Evolutionary conservation across 2,113 vertebrate genomes (phyloP).

Genomic region (Triplophysa dalaica): DNA sequence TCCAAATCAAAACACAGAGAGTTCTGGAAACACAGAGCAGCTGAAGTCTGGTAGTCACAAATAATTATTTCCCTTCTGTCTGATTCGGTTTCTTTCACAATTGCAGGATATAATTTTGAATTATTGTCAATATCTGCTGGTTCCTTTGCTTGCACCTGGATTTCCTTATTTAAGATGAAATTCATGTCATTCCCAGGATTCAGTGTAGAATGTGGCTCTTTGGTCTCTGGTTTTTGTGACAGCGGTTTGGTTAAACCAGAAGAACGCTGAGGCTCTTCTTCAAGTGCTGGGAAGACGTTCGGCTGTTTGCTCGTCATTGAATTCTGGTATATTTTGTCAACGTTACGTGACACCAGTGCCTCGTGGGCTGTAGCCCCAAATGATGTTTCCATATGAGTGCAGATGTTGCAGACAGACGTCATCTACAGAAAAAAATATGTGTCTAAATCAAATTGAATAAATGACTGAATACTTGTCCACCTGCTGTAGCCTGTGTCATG

Average conservation of each 20-base stretch:
- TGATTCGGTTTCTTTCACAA: slow-evolving; percentile 71
- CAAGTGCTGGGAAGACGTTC: background rate
- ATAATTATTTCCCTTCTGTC: slow-evolving; percentile 74
- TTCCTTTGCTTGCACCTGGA: background rate
- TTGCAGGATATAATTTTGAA: background rate
- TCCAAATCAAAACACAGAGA: slow-evolving; percentile 84
- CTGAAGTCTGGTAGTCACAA: slow-evolving; percentile 77
- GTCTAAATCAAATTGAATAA: too few species aligned
- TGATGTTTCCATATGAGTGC: background rate
- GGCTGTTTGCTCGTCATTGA: too few species aligned
- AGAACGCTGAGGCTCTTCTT: too few species aligned
- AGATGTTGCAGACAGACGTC: background rate
- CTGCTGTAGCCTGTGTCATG: too few species aligned
- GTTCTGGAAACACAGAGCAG: slow-evolving; percentile 81
- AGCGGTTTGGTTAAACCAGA: too few species aligned
- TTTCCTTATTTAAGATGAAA: background rate
- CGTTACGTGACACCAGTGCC: background rate
- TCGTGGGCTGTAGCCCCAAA: background rate
- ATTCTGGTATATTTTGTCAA: background rate
- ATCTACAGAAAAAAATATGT: background rate
- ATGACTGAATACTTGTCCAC: too few species aligned
- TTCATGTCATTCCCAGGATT: background rate
- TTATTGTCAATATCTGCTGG: background rate
- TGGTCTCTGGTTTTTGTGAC: background rate
- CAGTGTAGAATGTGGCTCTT: background rate